Base-by-base conservation (phyloP, 2,113 vertebrate species). In the Pteruthius melanotis region DNA sequence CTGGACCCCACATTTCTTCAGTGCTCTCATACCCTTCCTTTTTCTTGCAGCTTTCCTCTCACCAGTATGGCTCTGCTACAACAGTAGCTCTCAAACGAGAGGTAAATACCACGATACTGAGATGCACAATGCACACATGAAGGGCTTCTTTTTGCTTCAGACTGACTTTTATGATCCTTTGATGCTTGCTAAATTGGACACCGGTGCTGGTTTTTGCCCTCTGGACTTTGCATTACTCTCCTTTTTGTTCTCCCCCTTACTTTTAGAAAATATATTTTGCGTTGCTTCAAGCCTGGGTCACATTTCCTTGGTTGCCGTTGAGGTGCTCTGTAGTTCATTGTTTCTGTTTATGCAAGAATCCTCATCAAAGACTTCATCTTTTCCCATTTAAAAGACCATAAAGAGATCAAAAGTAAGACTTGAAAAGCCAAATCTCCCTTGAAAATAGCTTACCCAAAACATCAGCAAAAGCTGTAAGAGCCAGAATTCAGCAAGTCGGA, bases 331-430 rank as follows among this genome's bases (percentile, higher is more conserved):
- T 50, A 76, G 57, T 49, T 87, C 1, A 0, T 79, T 35, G 33
- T 31, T 79, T 59, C 57, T 92, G 53, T 84, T 95, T 83, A 72
- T 82, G 80, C 49, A 79, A 94, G 75, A 95, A 82, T 61, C 83
- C 77, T 85, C 83, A 94, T 96, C 89, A 95, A 96, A 96, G 80
- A 4, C 65, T 77, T 86, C 20, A 56, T 74, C 2, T 2, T 89
- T 95, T 47, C 39, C 47, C 6, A 0, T 86, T 83, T 74, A 74
- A 77, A 94, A 72, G 72, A 83, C 15, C 52, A 33, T n/a, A 40
- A 18, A 27, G 85, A 93, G 89, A 96, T 96, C 94, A 97, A 94
- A 96, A 92, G 68, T 45, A 76, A 82, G 82, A 90, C 85, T 93
- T 95, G 71, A 96, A 84, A 93, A 90, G 87, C 71, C 65, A 74